A percentile compares a stretch with the other conserved stretches of the same genome.
Conservation (phyloP, 2,113 vertebrate species). For the Cranoglanis bouderius region DNA sequence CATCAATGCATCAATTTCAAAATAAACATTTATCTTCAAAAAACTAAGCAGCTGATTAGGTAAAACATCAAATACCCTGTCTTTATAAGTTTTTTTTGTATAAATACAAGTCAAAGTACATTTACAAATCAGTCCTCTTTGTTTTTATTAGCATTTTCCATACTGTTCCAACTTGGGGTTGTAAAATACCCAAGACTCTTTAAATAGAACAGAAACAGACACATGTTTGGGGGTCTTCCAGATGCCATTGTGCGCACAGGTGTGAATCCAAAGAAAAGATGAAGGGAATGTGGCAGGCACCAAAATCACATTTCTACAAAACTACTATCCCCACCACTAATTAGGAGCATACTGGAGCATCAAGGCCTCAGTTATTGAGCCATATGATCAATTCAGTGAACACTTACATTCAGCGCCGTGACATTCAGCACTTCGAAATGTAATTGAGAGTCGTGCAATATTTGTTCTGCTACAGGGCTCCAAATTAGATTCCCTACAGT, state of each 20-base stretch:
- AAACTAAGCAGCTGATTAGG: too few relatives aligned
- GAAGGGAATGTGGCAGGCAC: not conserved
- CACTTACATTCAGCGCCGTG: constrained; percentile 11
- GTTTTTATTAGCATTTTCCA: too few relatives aligned
- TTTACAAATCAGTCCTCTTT: too few relatives aligned
- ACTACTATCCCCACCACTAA: constrained; percentile 20
- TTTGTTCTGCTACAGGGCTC: constrained; percentile 21
- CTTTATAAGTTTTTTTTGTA: too few relatives aligned
- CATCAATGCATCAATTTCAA: too few relatives aligned
- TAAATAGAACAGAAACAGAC: not conserved
- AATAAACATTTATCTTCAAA: too few relatives aligned
- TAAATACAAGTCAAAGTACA: too few relatives aligned
- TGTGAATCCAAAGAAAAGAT: not conserved
- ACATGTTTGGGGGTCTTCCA: not conserved
- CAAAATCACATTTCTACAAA: not conserved
- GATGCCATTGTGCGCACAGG: not conserved
- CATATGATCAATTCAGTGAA: constrained; percentile 34
- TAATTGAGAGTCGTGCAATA: constrained; percentile 39
- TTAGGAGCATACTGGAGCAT: constrained; percentile 15
- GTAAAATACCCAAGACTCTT: not conserved
- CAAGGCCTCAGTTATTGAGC: constrained; percentile 31
- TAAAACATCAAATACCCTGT: too few relatives aligned
- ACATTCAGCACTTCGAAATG: constrained; percentile 34
- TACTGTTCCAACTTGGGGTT: too few relatives aligned
- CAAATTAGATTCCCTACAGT: constrained; percentile 44